A percentile compares a stretch with the other conserved stretches of the same genome.
These are phyloP conservation scores for Ellobium chinense DNA, from an alignment of 2,888 invertebrate species.

Conservation along the genomic window DNA sequence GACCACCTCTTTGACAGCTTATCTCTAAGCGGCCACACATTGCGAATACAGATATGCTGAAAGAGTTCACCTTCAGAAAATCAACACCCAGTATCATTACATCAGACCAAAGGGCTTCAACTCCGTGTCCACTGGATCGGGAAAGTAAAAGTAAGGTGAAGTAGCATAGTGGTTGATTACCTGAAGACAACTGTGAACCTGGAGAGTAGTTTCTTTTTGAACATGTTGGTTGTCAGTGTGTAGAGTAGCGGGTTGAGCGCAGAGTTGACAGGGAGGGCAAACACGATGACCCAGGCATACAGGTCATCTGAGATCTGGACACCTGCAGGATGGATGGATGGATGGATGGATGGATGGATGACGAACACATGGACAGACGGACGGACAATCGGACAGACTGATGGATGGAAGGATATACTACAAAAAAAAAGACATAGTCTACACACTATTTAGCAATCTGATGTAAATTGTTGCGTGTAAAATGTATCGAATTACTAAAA, in stretches of 20 bases:
- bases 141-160: too few relatives aligned
- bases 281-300: conserved; percentile 60
- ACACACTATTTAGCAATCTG: too few relatives aligned
- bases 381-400: too few relatives aligned
- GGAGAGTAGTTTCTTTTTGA: conserved; percentile 55
- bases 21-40: too few relatives aligned
- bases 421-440: too few relatives aligned
- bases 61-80: not conserved
- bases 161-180: conserved; percentile 44
- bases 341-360: not conserved
- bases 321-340: conserved; percentile 41
- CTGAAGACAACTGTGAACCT: conserved; percentile 54
- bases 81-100: not conserved
- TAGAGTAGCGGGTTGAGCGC: conserved; percentile 59
- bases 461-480: too few relatives aligned
- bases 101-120: not conserved
- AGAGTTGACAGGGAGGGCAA: conserved; percentile 59
- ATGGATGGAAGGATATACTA: too few relatives aligned
- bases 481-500: too few relatives aligned
- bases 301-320: conserved; percentile 50
- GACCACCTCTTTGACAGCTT: too few relatives aligned
- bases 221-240: conserved; percentile 57
- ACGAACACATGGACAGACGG: not conserved
- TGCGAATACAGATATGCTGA: not conserved
- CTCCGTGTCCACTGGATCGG: too few relatives aligned